phyloP scores from a whole-genome alignment of 2,888 invertebrate genomes.

The Synanthedon vespiformis region DNA sequence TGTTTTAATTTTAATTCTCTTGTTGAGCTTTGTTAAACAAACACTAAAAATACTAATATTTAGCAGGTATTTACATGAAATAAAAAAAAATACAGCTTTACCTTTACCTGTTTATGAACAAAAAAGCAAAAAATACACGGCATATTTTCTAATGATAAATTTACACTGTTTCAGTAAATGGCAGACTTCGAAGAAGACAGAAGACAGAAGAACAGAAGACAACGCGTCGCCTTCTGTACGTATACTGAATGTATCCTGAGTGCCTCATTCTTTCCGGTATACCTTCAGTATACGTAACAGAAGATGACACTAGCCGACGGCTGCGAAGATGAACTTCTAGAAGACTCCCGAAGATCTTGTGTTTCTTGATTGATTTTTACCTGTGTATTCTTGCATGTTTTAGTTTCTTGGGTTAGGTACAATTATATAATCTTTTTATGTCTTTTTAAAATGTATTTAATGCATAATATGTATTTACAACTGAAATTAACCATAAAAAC shows the following conservation, averaged over 20 bases:
- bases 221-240: conserved; percentile 92
- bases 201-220: conserved; percentile 48
- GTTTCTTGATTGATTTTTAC: conserved; percentile 8
- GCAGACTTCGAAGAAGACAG: conserved; percentile 10
- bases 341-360: conserved; percentile 4
- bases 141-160: conserved; percentile 1
- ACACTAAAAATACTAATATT: too few species aligned
- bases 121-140: neutral
- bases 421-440: too few species aligned
- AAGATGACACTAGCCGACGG: conserved; percentile 86
- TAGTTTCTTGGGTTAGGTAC: too few species aligned
- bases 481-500: too few species aligned
- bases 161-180: conserved; percentile 23
- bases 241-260: conserved; percentile 99
- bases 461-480: too few species aligned
- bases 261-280: conserved; percentile 96
- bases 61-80: too few species aligned
- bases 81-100: too few species aligned
- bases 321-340: conserved; percentile 11
- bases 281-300: conserved; percentile 99
- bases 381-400: conserved; percentile 2
- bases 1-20: too few species aligned
- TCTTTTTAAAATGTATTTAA: too few species aligned
- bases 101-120: neutral
- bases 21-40: too few species aligned